Evolutionary conservation across 1,140 invertebrate species (phyloP).

Genomic region (Choristoneura fumiferana): DNA sequence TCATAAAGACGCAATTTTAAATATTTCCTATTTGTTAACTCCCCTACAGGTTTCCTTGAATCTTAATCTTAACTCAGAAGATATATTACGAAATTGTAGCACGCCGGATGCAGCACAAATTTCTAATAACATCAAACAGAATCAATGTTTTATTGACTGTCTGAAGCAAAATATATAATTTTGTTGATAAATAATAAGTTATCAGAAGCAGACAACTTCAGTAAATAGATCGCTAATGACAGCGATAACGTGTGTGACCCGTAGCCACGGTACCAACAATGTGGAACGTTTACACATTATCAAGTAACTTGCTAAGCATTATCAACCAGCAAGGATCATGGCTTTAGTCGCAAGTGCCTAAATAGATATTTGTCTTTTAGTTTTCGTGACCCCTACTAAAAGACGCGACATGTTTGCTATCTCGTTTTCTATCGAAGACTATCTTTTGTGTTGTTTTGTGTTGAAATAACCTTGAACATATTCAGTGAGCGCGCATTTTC

Average conservation of each 20-base stretch:
- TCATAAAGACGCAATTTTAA: constrained; percentile 10
- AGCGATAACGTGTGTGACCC: constrained; percentile 9
- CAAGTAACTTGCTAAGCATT: background rate
- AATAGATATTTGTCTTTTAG: background rate
- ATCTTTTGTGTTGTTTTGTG: background rate
- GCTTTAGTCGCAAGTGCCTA: background rate
- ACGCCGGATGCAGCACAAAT: too few species aligned
- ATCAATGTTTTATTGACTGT: too few species aligned
- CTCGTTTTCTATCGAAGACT: background rate
- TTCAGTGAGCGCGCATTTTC: background rate
- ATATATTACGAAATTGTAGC: too few species aligned
- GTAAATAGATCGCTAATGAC: background rate
- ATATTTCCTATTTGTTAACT: constrained; percentile 8
- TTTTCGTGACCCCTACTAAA: background rate
- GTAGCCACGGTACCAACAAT: background rate
- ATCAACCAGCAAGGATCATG: background rate
- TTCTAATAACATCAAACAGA: too few species aligned
- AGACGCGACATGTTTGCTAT: background rate
- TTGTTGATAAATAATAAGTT: background rate
- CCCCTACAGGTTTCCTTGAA: background rate
- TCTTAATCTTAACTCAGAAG: too few species aligned
- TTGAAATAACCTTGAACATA: constrained; percentile 13
- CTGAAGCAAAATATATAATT: background rate
- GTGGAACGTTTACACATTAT: background rate
- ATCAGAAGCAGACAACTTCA: constrained; percentile 3